These are phyloP conservation scores for Oenanthe melanoleuca DNA, from an alignment of 2,113 vertebrate species.

Conservation along the genomic window DNA sequence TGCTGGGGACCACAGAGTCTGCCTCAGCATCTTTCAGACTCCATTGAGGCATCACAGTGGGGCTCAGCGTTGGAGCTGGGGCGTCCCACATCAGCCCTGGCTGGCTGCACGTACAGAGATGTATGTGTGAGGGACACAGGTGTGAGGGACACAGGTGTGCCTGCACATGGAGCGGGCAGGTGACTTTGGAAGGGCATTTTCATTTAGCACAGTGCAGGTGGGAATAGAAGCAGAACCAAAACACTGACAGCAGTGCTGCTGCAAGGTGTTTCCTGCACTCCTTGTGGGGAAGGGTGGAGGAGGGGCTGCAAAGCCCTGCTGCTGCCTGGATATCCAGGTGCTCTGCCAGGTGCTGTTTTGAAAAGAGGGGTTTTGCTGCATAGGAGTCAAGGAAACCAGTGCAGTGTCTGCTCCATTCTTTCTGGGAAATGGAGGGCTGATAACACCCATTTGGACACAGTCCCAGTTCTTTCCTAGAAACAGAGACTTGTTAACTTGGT, in stretches of 20 bases:
- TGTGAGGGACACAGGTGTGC: accelerated
- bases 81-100: neutral
- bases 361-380: accelerated
- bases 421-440: conserved; percentile 24
- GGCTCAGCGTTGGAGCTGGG: accelerated
- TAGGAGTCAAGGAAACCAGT: neutral
- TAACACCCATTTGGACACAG: conserved; percentile 25
- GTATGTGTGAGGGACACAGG: accelerated
- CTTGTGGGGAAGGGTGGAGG: neutral
- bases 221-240: neutral
- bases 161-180: neutral
- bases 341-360: neutral
- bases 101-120: neutral
- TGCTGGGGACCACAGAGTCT: neutral
- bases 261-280: neutral
- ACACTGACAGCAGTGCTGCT: accelerated
- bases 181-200: accelerated
- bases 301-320: neutral
- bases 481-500: conserved; percentile 33
- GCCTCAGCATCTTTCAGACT: neutral
- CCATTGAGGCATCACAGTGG: accelerated
- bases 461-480: conserved; percentile 67
- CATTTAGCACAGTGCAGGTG: accelerated
- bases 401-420: neutral
- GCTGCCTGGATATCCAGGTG: neutral